Evolutionary conservation across 1,140 invertebrate genomes (phyloP).

Genomic region (Daktulosphaira vitifoliae): DNA sequence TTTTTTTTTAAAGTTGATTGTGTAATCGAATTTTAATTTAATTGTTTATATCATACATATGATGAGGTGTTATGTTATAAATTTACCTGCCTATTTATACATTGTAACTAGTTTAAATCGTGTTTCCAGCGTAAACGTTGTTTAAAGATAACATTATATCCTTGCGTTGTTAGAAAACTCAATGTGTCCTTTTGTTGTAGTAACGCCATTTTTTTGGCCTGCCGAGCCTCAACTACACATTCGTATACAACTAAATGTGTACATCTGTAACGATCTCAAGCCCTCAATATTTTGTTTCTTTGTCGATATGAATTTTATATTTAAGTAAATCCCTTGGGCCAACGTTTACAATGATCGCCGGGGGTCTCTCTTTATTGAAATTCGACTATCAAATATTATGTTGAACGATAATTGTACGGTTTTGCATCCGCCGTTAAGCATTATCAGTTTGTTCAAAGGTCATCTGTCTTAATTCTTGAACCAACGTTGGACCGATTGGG

Average conservation of each 20-base stretch:
- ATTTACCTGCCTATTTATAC: no score
- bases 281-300: not conserved
- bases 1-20: no score
- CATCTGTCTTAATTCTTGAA: no score
- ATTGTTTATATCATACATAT: not conserved
- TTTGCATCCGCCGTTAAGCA: not conserved
- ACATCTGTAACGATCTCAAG: conserved; percentile 21
- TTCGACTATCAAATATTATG: conserved; percentile 5
- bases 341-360: conserved; percentile 14
- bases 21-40: no score
- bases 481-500: no score
- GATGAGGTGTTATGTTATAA: no score
- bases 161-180: not conserved
- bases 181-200: conserved; percentile 11
- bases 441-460: no score
- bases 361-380: conserved; percentile 12
- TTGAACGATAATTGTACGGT: not conserved
- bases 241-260: not conserved
- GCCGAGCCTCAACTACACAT: not conserved
- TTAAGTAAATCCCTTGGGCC: not conserved
- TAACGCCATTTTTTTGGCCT: conserved; percentile 4
- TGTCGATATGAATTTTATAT: no score
- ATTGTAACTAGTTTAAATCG: no score
- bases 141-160: not conserved
- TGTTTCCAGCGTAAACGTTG: not conserved